Evolutionary conservation across 30 jellyfish, hydroid and myxozoan genomes (phyloP).

Genomic region (Nemopilema nomurai): DNA sequence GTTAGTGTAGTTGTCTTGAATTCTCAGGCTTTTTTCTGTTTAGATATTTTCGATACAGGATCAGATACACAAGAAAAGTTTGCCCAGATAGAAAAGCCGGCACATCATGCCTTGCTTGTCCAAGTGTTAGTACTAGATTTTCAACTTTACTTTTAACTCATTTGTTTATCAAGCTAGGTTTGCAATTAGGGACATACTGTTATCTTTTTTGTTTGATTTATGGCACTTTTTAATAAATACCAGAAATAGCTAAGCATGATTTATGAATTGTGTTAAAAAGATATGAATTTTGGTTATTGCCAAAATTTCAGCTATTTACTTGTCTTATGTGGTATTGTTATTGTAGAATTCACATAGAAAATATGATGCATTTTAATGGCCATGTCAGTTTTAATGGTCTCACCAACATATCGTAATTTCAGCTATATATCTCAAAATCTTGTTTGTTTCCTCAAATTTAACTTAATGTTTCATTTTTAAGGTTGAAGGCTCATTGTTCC

Average conservation of each 20-base stretch:
- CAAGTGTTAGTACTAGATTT: constrained; percentile 13
- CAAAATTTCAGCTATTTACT: neutral
- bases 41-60: constrained; percentile 15
- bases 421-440: neutral
- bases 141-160: constrained; percentile 6
- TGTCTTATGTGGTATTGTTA: neutral
- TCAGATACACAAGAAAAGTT: constrained; percentile 9
- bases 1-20: neutral
- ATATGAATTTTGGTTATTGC: neutral
- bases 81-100: constrained; percentile 18
- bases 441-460: neutral
- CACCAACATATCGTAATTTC: neutral
- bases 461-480: constrained; percentile 14
- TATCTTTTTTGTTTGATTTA: neutral
- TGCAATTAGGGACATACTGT: neutral
- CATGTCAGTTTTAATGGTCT: constrained; percentile 1
- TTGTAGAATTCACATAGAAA: neutral
- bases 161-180: constrained; percentile 11
- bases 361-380: neutral
- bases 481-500: constrained; percentile 27
- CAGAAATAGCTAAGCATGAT: neutral
- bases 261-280: constrained; percentile 4
- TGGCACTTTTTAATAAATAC: neutral
- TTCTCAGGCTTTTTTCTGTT: constrained; percentile 3
- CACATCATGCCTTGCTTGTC: constrained; percentile 27